Percentiles rank a stretch among this genome's conserved stretches.
These are phyloP conservation scores for Megaceryle torquata DNA, from an alignment of 2,113 vertebrate genomes.

Conservation along the genomic window DNA sequence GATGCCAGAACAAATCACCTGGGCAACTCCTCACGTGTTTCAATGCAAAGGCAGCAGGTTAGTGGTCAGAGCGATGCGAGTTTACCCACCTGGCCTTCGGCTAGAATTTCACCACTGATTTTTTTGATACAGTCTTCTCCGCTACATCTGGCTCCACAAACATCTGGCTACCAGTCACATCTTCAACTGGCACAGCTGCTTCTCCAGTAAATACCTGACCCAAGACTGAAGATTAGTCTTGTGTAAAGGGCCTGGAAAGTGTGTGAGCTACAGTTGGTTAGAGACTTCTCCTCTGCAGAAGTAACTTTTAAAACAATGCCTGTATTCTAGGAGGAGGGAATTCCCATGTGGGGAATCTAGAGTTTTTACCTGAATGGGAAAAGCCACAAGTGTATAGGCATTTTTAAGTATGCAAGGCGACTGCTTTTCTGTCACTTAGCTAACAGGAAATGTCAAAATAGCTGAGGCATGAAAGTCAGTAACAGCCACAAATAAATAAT, in stretches of 20 bases:
- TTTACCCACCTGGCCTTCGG: not conserved
- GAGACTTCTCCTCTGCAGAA: not conserved
- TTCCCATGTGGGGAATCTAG: not conserved
- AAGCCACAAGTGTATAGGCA: not conserved
- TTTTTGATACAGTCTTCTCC: not conserved
- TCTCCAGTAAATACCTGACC: not conserved
- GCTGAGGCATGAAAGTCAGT: conserved; percentile 23
- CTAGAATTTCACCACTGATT: not conserved
- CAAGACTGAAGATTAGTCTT: not conserved
- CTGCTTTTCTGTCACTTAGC: not conserved
- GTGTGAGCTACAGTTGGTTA: not conserved
- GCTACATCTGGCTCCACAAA: not conserved
- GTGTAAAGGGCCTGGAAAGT: not conserved
- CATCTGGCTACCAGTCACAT: not conserved
- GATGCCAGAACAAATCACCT: not conserved
- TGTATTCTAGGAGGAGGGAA: not conserved
- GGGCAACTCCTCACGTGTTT: not conserved
- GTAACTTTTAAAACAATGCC: not conserved
- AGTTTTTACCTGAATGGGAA: not conserved
- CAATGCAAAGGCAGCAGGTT: not conserved
- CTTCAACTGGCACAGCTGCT: not conserved
- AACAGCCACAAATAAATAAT: conserved; percentile 7
- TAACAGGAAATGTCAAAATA: conserved; percentile 29
- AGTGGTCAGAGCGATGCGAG: not conserved
- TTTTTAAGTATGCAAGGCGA: not conserved